phyloP scores from a whole-genome alignment of 2,113 vertebrate genomes.

The Hippopotamus amphibius region DNA sequence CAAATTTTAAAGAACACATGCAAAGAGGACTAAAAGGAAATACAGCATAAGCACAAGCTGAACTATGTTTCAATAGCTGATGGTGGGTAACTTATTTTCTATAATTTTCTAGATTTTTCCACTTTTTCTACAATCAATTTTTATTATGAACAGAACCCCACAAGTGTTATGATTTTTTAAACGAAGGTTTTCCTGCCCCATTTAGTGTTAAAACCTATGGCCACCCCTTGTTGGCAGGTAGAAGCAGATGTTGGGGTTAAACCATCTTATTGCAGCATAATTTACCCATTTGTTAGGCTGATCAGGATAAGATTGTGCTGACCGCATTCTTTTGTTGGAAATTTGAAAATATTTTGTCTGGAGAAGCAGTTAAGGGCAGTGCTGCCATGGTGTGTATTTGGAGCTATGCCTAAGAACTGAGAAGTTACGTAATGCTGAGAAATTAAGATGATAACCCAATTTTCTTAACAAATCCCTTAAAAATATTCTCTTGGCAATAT shows the following conservation, averaged over 20 bases:
- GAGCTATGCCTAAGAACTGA: not conserved
- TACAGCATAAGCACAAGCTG: not conserved
- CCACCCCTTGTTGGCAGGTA: not conserved
- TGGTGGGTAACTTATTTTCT: not conserved
- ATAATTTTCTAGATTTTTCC: not conserved
- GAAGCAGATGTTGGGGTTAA: not conserved
- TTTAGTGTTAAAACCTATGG: not conserved
- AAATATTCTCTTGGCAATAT: not conserved
- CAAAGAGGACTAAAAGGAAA: not conserved
- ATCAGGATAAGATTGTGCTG: not conserved
- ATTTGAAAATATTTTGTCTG: slow-evolving; percentile 52
- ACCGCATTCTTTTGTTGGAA: slow-evolving; percentile 18
- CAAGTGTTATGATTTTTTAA: not conserved
- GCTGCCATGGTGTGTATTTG: not conserved
- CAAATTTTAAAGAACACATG: not conserved
- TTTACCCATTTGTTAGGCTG: not conserved
- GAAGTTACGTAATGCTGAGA: slow-evolving; percentile 8
- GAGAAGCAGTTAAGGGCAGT: slow-evolving; percentile 63
- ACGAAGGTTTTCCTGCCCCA: not conserved
- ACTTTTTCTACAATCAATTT: not conserved
- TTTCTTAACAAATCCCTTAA: not conserved
- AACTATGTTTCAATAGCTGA: not conserved
- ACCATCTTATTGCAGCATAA: too few relatives aligned
- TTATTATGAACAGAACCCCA: not conserved
- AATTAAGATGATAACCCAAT: not conserved